These are phyloP conservation scores for Argyrosomus japonicus DNA, from an alignment of 2,113 vertebrate genomes.

Conservation along the genomic window DNA sequence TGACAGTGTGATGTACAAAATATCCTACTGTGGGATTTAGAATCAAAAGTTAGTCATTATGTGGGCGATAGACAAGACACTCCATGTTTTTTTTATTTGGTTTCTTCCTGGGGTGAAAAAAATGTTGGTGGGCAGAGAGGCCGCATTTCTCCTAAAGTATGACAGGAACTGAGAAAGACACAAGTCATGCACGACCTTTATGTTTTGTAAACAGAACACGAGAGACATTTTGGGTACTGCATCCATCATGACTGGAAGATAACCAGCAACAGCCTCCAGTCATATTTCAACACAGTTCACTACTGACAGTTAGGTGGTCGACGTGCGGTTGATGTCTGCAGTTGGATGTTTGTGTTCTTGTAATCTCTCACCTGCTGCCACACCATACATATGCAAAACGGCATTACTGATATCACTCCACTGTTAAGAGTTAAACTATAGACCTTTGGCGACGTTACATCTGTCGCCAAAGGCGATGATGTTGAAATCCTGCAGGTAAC, in stretches of 20 bases:
- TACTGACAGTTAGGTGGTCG: conserved; percentile 41
- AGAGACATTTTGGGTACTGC: conserved; percentile 31
- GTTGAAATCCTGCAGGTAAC: background rate
- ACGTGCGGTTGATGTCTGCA: background rate
- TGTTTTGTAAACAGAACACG: conserved; percentile 64
- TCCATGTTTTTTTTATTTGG: background rate
- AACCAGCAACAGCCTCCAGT: conserved; percentile 44
- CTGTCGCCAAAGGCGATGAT: too few relatives aligned
- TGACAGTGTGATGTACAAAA: background rate
- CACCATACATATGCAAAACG: conserved; percentile 43
- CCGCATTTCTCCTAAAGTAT: conserved; percentile 2
- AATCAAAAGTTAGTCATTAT: background rate
- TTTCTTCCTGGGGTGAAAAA: background rate
- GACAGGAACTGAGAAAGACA: conserved; percentile 29
- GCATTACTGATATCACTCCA: background rate
- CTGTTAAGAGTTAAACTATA: background rate
- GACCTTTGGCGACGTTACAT: background rate
- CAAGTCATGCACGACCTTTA: conserved; percentile 12
- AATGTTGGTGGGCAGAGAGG: background rate
- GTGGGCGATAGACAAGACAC: conserved; percentile 20
- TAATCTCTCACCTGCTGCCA: conserved; percentile 38
- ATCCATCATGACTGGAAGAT: conserved; percentile 40
- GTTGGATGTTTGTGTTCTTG: conserved; percentile 42
- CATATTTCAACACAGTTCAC: conserved; percentile 13
- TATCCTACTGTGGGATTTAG: background rate